Percentiles rank a stretch among this genome's conserved stretches.
Conservation (phyloP, 2,113 vertebrate species). For the Varanus salvator region DNA sequence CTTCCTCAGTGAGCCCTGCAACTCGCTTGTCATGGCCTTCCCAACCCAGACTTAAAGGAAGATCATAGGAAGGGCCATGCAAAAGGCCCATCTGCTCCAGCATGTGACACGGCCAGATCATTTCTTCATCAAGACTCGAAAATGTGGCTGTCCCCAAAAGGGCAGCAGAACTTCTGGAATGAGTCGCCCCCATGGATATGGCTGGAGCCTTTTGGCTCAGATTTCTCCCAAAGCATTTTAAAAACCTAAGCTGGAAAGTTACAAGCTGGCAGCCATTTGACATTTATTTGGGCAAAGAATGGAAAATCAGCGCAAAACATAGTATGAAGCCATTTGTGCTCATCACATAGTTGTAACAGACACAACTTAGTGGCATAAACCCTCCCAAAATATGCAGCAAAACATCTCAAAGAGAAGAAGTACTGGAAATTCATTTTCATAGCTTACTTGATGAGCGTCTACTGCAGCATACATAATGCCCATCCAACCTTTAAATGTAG, state of each 20-base stretch:
- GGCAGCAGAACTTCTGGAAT: background rate
- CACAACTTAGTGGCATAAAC: background rate
- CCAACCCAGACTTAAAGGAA: too few species aligned
- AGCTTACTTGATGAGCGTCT: conserved; percentile 68
- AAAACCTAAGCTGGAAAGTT: background rate
- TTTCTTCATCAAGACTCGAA: too few species aligned
- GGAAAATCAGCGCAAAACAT: background rate
- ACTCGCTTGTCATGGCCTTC: background rate
- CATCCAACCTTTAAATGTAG: conserved; percentile 83
- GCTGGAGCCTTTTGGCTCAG: too few species aligned
- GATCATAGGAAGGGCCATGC: too few species aligned
- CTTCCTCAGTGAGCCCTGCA: background rate
- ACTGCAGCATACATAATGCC: conserved; percentile 81
- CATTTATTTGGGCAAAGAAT: background rate
- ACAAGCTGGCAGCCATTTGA: background rate
- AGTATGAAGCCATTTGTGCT: background rate
- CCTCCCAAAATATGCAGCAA: background rate
- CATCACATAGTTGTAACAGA: background rate
- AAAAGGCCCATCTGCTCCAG: too few species aligned
- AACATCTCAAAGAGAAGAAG: conserved; percentile 6
- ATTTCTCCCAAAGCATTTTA: background rate
- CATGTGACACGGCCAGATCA: background rate
- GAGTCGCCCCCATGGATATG: background rate
- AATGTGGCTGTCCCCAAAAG: background rate
- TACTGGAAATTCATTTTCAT: background rate